Base-by-base conservation (phyloP, 2,888 invertebrate genomes). In the Drosophila koepferae region DNA sequence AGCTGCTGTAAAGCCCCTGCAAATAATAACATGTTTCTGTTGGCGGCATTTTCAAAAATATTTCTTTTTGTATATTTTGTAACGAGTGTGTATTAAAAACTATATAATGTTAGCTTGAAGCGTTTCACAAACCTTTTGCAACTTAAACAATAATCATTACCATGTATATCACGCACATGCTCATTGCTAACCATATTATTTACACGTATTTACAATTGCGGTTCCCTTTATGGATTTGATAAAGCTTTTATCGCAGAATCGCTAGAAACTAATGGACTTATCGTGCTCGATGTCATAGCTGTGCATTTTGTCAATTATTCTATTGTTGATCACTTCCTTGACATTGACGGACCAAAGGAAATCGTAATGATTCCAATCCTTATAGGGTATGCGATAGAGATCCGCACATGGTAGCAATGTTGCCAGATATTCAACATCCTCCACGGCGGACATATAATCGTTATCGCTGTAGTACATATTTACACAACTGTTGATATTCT, bases 311-410 rank as follows among this genome's bases (percentile, higher is more conserved):
- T 79, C 81, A 10, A 92, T 86, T 61, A 92, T 90, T 56, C 83
- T 82, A 69, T 95, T 93, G 81, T 95, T 96, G 6, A 96, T 90
- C 63, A 96, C 92, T 49, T 93, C 93, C 80, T 94, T 95, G 0
- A 95, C 95, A 85, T 95, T 94, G 16, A 94, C 94, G 6, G 94
- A 96, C 94, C 95, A 96, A 75, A 96, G 89, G 89, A 96, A 96
- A 90, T 96, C 96, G 76, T 96, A 91, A 90, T 96, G 96, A 81
- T 95, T 96, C 92, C 96, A 96, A 38, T 92, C 93, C 18, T 87
- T 88, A 68, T 94, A 92, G 0, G 94, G 91, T 3, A 95, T 92
- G 41, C 93, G 92, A 89, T 94, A 93, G 38, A 92, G 92, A 0
- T 93, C 93, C 0, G 93, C 85, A 75, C 95, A 95, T 0, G 94